Evolutionary conservation across 2,797 vertebrate species (phyloP).

Genomic region (Smutsia gigantea): DNA sequence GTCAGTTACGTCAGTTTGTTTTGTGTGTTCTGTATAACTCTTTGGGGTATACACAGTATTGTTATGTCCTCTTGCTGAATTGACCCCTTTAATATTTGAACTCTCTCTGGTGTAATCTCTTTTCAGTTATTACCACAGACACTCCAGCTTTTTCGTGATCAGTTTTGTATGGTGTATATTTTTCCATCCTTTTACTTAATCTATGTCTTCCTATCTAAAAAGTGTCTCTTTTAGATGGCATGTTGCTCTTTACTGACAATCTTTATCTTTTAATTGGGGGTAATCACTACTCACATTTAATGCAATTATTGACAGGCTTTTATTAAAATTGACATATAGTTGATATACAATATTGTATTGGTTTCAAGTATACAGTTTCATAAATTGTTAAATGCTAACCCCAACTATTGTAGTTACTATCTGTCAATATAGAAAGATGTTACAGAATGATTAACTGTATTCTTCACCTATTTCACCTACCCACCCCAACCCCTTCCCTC

Average conservation of each 20-base stretch:
- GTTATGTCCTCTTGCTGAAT: background rate
- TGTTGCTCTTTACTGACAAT: background rate
- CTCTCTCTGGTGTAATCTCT: background rate
- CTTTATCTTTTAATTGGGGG: background rate
- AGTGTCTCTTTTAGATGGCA: background rate
- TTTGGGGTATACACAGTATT: background rate
- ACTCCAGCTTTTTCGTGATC: background rate
- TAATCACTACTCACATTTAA: background rate
- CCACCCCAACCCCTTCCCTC: no score
- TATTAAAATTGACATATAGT: no score
- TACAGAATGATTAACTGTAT: no score
- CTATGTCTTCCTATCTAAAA: background rate
- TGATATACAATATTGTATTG: no score
- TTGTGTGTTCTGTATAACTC: background rate
- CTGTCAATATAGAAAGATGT: no score
- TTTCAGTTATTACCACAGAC: background rate
- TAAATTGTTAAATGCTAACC: no score
- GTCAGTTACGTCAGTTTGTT: background rate
- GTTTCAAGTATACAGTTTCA: no score
- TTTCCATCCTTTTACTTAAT: background rate
- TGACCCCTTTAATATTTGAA: background rate
- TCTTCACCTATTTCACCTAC: no score
- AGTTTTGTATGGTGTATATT: background rate
- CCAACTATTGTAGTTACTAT: no score
- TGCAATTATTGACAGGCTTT: background rate